A percentile compares a stretch with the other conserved stretches of the same genome.
Evolutionary conservation across 2,888 invertebrate genomes (phyloP).

Genomic region (Morpho achilles): DNA sequence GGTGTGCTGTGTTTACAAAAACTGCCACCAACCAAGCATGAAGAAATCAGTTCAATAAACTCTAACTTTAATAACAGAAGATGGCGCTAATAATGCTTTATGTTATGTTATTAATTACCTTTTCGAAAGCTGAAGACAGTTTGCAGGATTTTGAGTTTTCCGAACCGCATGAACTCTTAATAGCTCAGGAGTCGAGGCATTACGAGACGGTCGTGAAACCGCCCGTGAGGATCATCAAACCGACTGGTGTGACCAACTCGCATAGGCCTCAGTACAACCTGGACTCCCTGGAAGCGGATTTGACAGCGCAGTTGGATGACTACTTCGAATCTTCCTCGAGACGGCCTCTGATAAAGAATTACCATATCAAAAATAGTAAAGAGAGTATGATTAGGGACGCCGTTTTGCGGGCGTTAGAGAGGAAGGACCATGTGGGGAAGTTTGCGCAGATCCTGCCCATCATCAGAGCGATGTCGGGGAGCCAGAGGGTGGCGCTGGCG

Average conservation of each 20-base stretch:
- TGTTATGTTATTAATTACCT: slow-evolving; percentile 31
- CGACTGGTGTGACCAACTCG: slow-evolving; percentile 61
- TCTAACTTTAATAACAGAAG: slow-evolving; percentile 18
- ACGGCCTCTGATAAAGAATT: slow-evolving; percentile 45
- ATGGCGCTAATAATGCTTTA: slow-evolving; percentile 34
- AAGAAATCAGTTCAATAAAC: slow-evolving; percentile 7
- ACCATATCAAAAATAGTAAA: slow-evolving; percentile 53
- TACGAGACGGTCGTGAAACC: slow-evolving; percentile 61
- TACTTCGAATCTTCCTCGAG: slow-evolving; percentile 41
- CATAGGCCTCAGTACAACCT: slow-evolving; percentile 69
- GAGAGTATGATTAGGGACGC: slow-evolving; percentile 75
- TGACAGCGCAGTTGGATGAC: slow-evolving; percentile 47
- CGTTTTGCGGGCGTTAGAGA: slow-evolving; percentile 77
- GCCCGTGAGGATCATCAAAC: slow-evolving; percentile 53
- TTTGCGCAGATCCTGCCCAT: slow-evolving; percentile 83
- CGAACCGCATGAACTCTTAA: slow-evolving; percentile 63
- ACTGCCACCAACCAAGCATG: slow-evolving; percentile 9
- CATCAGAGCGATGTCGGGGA: slow-evolving; percentile 80
- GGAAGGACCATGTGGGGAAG: slow-evolving; percentile 78
- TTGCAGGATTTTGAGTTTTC: slow-evolving; percentile 53
- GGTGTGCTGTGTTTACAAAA: slow-evolving; percentile 19
- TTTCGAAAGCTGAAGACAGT: slow-evolving; percentile 40
- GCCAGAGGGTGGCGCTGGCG: slow-evolving; percentile 81
- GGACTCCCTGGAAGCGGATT: slow-evolving; percentile 55
- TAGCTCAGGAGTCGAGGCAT: slow-evolving; percentile 66